Conservation (phyloP, 2,113 vertebrate species). For the Sorex fumeus region DNA sequence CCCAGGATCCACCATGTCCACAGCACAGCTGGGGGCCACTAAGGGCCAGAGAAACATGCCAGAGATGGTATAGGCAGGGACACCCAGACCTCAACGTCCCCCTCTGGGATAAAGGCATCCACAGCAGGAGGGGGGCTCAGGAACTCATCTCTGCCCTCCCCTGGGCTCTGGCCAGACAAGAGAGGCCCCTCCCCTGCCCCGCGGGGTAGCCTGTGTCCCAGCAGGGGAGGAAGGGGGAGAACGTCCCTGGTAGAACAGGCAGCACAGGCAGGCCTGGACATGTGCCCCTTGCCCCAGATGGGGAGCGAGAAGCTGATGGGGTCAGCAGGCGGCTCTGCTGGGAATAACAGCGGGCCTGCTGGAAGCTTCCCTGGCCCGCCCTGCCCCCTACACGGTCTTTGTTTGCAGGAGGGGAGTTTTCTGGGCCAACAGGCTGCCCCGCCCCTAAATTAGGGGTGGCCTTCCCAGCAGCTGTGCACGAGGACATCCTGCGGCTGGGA, state of each 20-base stretch:
- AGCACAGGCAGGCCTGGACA: neutral
- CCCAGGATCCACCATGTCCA: neutral
- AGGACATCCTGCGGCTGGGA: conserved; percentile 74
- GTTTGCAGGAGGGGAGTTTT: conserved; percentile 60
- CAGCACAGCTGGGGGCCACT: neutral
- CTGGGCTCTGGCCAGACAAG: neutral
- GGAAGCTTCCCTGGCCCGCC: conserved; percentile 65
- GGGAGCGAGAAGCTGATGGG: neutral
- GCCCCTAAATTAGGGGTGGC: conserved; percentile 36
- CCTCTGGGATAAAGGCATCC: neutral
- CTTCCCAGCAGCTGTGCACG: conserved; percentile 64
- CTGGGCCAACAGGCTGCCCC: conserved; percentile 44
- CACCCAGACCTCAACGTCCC: neutral
- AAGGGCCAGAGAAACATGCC: neutral
- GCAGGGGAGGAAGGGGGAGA: neutral
- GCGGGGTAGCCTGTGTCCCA: neutral
- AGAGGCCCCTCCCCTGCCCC: neutral
- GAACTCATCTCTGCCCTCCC: neutral
- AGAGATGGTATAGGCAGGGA: neutral
- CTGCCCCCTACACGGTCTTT: neutral
- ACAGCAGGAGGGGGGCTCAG: neutral
- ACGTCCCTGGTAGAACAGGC: neutral
- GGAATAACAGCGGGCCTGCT: conserved; percentile 10
- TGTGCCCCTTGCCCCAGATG: neutral
- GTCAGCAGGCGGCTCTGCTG: conserved; percentile 17